Percentiles rank a stretch among this genome's conserved stretches.
phyloP scores from a whole-genome alignment of 2,113 vertebrate species.

The Montifringilla adamsi region DNA sequence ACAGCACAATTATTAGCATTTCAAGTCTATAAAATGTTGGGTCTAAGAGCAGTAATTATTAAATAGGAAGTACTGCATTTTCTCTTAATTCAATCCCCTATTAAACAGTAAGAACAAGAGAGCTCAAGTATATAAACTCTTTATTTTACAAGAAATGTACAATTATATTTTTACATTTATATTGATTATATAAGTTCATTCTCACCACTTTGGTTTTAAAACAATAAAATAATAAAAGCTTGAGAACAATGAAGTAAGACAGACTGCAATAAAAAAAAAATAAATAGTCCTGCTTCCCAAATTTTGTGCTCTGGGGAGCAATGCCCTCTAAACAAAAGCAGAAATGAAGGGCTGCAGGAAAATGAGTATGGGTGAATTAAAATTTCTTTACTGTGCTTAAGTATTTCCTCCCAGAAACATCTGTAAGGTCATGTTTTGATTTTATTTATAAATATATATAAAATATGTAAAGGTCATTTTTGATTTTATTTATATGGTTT shows the following conservation, averaged over 20 bases:
- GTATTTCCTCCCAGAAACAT: neutral
- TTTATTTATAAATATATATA: neutral
- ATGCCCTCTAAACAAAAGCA: neutral
- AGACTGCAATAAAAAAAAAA: neutral
- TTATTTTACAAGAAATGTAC: neutral
- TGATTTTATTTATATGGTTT: neutral
- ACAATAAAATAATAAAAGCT: neutral
- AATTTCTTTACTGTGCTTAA: neutral
- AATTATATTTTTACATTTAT: neutral
- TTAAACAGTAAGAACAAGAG: neutral
- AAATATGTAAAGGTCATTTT: neutral
- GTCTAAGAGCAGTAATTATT: neutral
- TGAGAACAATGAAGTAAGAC: neutral
- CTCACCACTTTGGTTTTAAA: neutral
- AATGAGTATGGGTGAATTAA: neutral
- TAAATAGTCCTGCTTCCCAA: neutral
- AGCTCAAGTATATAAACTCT: neutral
- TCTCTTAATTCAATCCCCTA: neutral
- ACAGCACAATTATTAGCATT: constrained; percentile 43
- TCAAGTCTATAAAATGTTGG: neutral
- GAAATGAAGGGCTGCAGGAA: neutral
- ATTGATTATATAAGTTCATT: neutral
- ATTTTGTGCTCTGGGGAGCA: neutral
- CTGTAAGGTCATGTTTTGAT: neutral
- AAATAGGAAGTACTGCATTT: neutral